Conservation (phyloP, 2,113 vertebrate species). For the Periophthalmus modestus region DNA sequence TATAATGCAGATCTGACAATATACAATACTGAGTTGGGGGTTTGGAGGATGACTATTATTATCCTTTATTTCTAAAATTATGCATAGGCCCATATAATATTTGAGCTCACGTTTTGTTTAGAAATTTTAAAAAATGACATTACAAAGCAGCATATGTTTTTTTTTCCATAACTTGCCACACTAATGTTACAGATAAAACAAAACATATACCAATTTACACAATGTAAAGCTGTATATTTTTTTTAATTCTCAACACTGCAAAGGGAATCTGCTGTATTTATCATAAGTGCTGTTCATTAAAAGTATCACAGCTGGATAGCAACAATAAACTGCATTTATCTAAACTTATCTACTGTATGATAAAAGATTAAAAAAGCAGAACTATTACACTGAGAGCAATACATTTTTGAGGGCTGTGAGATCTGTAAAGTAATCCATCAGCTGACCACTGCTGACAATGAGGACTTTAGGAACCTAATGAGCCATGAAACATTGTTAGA, state of each 20-base stretch:
- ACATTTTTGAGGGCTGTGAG: background rate
- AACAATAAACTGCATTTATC: background rate
- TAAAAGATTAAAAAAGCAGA: background rate
- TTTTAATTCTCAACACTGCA: background rate
- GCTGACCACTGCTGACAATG: slow-evolving; percentile 11
- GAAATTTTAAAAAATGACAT: too few species aligned
- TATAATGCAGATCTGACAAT: too few species aligned
- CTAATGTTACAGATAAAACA: too few species aligned
- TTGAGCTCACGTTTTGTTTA: too few species aligned
- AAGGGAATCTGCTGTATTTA: background rate
- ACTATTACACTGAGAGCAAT: background rate
- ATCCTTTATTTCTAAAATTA: too few species aligned
- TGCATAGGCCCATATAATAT: too few species aligned
- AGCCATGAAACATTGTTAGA: slow-evolving; percentile 11
- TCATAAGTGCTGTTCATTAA: background rate
- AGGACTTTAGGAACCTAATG: slow-evolving; percentile 5
- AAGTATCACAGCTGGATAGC: background rate
- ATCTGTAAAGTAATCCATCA: slow-evolving; percentile 5
- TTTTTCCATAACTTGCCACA: too few species aligned
- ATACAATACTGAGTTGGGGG: too few species aligned
- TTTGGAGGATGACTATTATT: too few species aligned
- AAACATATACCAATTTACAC: too few species aligned
- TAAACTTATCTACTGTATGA: background rate
- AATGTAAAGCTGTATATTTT: background rate
- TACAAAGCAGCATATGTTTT: too few species aligned